These are phyloP conservation scores for Littorina saxatilis DNA, from an alignment of 1,140 invertebrate genomes.

Conservation along the genomic window DNA sequence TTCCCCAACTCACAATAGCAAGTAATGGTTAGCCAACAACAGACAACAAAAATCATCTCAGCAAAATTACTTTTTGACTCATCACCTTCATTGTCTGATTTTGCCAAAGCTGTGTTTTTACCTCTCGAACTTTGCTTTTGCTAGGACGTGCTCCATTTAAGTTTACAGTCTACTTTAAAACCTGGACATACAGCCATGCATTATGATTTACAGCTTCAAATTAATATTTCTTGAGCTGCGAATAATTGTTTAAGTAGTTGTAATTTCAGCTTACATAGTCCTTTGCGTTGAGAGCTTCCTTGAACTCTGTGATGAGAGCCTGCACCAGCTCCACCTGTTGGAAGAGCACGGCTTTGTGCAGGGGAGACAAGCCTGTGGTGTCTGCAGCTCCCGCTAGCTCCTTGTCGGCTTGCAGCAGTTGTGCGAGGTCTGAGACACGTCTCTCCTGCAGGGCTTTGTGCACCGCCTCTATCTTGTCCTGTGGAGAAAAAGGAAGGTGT, in stretches of 20 bases:
- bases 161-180: no score
- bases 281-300: constrained; percentile 41
- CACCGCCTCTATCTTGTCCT: constrained; percentile 51
- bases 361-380: constrained; percentile 48
- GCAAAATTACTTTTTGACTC: no score
- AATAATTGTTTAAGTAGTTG: no score
- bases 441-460: constrained; percentile 54
- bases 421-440: constrained; percentile 41
- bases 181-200: no score
- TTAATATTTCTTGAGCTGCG: no score
- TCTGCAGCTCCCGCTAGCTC: constrained; percentile 45
- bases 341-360: constrained; percentile 59
- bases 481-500: background rate
- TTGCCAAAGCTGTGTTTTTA: no score
- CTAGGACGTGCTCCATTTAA: no score
- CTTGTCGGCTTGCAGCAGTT: constrained; percentile 50
- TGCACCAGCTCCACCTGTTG: constrained; percentile 27
- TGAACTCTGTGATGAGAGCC: constrained; percentile 3
- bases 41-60: no score
- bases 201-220: no score
- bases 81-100: background rate
- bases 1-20: background rate
- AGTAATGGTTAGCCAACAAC: background rate
- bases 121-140: no score
- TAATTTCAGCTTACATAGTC: constrained; percentile 51